A percentile compares a stretch with the other conserved stretches of the same genome.
These are phyloP conservation scores for Amphilophus citrinellus DNA, from an alignment of 2,113 vertebrate genomes.

Conservation along the genomic window DNA sequence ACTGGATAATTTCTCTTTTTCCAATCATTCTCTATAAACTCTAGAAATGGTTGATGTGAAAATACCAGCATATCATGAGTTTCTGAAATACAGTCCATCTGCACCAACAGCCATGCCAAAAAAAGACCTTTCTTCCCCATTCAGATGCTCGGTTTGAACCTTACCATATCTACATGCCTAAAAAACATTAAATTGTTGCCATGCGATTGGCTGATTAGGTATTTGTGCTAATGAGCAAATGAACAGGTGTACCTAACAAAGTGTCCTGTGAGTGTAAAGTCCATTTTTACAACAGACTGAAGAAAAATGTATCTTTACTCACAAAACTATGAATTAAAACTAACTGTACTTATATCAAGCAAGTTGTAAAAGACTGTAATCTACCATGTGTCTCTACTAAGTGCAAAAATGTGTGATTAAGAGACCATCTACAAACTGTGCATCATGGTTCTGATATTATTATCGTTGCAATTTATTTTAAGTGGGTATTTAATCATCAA, in stretches of 20 bases:
- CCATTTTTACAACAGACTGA: neutral
- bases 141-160: neutral
- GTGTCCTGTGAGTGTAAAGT: neutral
- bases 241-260: neutral
- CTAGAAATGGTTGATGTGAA: neutral
- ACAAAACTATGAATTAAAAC: neutral
- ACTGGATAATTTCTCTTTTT: neutral
- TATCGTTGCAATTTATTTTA: neutral
- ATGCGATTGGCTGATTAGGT: neutral
- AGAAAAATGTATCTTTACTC: neutral
- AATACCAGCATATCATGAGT: neutral
- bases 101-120: neutral
- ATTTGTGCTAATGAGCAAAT: neutral
- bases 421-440: neutral
- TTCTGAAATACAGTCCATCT: neutral
- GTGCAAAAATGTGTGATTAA: neutral
- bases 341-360: neutral
- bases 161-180: neutral
- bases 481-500: neutral
- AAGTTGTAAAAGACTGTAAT: neutral
- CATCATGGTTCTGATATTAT: neutral
- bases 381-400: neutral
- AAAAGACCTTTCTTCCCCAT: neutral
- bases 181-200: neutral
- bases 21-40: neutral